phyloP scores from a whole-genome alignment of 53 echinoderm and acorn worm genomes.

The Zoroaster sp. region DNA sequence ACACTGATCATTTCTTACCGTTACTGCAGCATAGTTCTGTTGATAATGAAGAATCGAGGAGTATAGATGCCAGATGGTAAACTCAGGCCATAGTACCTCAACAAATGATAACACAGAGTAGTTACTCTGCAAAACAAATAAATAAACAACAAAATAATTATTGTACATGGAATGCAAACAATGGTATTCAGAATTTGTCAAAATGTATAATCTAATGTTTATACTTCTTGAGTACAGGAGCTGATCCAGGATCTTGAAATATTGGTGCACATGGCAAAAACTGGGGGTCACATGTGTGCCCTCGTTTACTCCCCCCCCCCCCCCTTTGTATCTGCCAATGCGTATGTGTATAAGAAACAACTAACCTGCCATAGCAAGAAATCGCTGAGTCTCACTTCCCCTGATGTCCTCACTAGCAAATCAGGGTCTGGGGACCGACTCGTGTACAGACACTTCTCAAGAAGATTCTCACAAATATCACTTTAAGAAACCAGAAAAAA shows the following conservation, averaged over 20 bases:
- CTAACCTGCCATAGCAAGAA: conserved; percentile 94
- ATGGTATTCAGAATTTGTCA: no score
- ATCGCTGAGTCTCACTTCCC: conserved; percentile 93
- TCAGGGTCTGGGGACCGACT: conserved; percentile 86
- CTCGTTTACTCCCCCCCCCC: no score
- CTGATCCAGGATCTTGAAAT: no score
- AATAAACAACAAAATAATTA: neutral
- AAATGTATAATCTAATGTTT: no score
- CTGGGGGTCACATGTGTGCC: no score
- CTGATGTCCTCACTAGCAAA: conserved; percentile 89
- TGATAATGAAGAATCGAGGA: conserved; percentile 90
- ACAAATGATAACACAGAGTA: conserved; percentile 91
- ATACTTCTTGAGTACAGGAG: no score
- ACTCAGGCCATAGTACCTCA: conserved; percentile 98
- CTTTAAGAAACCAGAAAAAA: conserved; percentile 26
- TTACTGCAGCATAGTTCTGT: conserved; percentile 68
- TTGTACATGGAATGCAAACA: no score
- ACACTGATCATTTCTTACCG: no score
- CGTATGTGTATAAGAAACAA: no score
- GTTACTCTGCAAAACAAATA: conserved; percentile 67
- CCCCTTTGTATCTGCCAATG: no score
- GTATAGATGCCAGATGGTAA: conserved; percentile 96
- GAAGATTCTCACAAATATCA: conserved; percentile 76
- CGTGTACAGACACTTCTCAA: conserved; percentile 93
- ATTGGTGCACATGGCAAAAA: no score